Percentiles rank a stretch among this genome's conserved stretches.
These are phyloP conservation scores for Rhingia campestris DNA, from an alignment of 2,888 invertebrate species.

Conservation along the genomic window DNA sequence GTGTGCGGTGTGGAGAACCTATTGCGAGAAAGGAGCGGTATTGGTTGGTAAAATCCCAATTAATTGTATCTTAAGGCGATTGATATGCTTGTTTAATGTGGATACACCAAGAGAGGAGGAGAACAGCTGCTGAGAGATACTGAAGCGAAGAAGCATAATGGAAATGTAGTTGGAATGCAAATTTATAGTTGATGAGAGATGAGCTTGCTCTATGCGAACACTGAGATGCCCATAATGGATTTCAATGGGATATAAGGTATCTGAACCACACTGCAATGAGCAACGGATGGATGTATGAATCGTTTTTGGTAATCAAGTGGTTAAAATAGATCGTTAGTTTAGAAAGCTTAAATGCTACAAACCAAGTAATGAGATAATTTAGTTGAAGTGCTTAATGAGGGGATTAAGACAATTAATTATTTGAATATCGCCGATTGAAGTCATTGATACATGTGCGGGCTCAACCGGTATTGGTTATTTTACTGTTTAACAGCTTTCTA, in stretches of 20 bases:
- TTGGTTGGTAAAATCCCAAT: slow-evolving; percentile 50
- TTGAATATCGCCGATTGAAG: neutral
- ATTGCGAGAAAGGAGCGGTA: slow-evolving; percentile 60
- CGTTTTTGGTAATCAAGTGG: slow-evolving; percentile 38
- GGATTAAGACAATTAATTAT: neutral
- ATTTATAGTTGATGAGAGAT: slow-evolving; percentile 27
- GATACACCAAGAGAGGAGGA: neutral
- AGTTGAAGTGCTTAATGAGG: neutral
- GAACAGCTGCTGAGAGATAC: neutral
- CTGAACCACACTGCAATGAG: neutral
- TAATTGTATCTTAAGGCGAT: slow-evolving; percentile 43
- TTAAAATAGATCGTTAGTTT: slow-evolving; percentile 36
- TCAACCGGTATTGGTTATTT: neutral
- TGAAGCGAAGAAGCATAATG: neutral
- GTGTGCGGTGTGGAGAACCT: slow-evolving; percentile 16
- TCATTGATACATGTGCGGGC: neutral
- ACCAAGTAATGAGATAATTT: slow-evolving; percentile 26
- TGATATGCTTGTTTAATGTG: slow-evolving; percentile 50
- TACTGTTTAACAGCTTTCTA: neutral
- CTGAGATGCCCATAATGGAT: slow-evolving; percentile 1
- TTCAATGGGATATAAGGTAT: neutral
- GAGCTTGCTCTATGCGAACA: slow-evolving; percentile 17
- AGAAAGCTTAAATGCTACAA: slow-evolving; percentile 26
- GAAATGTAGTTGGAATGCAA: slow-evolving; percentile 37
- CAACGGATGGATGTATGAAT: slow-evolving; percentile 10